These are phyloP conservation scores for Limnephilus marmoratus DNA, from an alignment of 2,888 invertebrate genomes.

Conservation along the genomic window DNA sequence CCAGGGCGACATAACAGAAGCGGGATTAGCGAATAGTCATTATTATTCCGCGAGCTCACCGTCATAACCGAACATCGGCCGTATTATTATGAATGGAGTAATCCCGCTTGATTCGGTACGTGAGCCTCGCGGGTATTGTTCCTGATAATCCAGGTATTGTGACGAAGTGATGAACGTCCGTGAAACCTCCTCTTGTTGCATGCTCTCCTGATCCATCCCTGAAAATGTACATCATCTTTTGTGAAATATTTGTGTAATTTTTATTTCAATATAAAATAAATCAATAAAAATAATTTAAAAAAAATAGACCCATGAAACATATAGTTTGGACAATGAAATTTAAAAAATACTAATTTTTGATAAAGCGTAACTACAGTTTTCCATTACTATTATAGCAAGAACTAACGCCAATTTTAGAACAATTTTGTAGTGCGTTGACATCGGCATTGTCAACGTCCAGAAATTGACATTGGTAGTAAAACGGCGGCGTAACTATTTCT, in stretches of 20 bases:
- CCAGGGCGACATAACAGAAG: conserved; percentile 34
- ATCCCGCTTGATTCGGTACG: conserved; percentile 42
- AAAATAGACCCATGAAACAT: no score
- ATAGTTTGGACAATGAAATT: no score
- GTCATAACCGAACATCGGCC: conserved; percentile 16
- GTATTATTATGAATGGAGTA: conserved; percentile 25
- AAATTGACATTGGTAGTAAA: no score
- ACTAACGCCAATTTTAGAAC: no score
- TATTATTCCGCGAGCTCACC: conserved; percentile 16
- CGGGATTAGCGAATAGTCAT: conserved; percentile 34
- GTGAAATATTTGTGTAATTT: not conserved
- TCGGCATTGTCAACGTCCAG: no score
- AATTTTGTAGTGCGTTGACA: no score
- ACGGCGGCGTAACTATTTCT: no score
- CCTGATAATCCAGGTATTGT: conserved; percentile 38
- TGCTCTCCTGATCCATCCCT: conserved; percentile 21
- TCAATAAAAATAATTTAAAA: no score
- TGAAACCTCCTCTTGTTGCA: conserved; percentile 15
- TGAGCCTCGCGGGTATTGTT: conserved; percentile 41
- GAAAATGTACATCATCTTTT: not conserved
- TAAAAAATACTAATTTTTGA: no score
- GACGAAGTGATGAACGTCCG: not conserved
- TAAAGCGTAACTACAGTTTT: no score
- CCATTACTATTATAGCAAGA: no score
- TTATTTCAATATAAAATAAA: no score